Evolutionary conservation across 2,888 invertebrate species (phyloP), one percentile per base, ranked within the genome.

Genomic region (Dicyrtoma fusca): DNA sequence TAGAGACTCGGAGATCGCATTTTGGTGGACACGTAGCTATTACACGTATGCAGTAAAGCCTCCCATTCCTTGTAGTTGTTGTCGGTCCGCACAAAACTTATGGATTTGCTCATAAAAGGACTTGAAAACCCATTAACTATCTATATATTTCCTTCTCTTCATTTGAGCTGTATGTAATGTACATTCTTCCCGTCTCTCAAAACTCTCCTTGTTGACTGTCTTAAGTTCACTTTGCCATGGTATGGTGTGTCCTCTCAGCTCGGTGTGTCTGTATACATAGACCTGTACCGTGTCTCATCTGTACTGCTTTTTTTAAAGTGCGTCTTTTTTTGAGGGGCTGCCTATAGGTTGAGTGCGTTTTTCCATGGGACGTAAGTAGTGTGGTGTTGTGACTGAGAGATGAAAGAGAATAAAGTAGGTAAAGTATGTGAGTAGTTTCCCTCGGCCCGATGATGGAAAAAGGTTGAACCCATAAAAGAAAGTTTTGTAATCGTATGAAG

Each of bases 51-150:
- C 42, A 21, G 45, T 47, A 11, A 44, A 44, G 25, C 55, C 68
- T 68, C 68, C 68, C 25, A 17, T 68, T 68, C 53, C 68, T 68
- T 68, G 68, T 68, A 26, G 10, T 42, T 34, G 3, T 44, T 19
- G 42, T 68, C 68, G 55, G 68, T 57, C 49, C 49, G 53, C 19
- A 65, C 45, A 64, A 65, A 71, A 61, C 57, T 69, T 74, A 74
- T 76, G 74, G 74, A 76, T 76, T 76, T 75, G 74, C 74, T 77
- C 77, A 76, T 77, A 79, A 79, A 79, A 77, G 76, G 76, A 71
- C 74, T 74, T 77, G 73, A 73, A 76, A 72, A 71, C 57, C 73
- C 74, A 76, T 79, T 76, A 79, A 69, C 42, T 34, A 19, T 21
- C 34, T 66, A 51, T 45, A 63, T 51, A 25, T 47, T 61, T 45